Evolutionary conservation across 92 coral and sea anemone genomes (phyloP), one percentile per base, ranked within the genome.

Genomic region (Zoanthus solanderi): DNA sequence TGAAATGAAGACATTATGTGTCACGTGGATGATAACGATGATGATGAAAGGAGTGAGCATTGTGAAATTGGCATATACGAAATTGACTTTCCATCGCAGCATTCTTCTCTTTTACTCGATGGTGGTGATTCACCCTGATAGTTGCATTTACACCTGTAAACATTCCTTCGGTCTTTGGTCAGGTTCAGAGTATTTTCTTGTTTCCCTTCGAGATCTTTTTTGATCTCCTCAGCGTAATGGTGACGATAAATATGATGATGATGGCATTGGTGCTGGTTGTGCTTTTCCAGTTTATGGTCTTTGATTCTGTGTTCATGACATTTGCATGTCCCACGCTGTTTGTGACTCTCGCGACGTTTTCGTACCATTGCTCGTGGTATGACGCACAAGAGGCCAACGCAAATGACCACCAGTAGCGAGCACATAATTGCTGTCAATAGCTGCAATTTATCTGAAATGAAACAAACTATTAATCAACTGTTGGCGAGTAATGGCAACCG

Each of bases 61-160:
- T 81, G 85, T 56, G 85, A 81, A 50, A 81, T 66, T 47, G 85
- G 85, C 9, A 65, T n/a, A 8, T 75, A 81, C 10, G 85, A 81
- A 44, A 46, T 46, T 10, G 85, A 81, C n/a, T 44, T 65, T 17
- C 85, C 34, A 44, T 81, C 85, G 44, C 85, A 81, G 47, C 85
- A 81, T 13, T 58, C 44, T n/a, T 81, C 61, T 65, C 63, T 65
- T 45, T 47, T 66, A 32, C 0, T 7, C 28, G 13, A 50, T 13
- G 58, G 85, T 15, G 85, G 85, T 53, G 47, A 46, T 5, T 44
- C 74, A 81, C 60, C 28, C 15, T 28, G 61, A 13, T 75, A 28
- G 17, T 65, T 60, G 30, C 75, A 81, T 63, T 46, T 81, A 16
- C 85, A 65, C 0, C 46, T 48, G 9, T 47, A 42, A 45, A 46